phyloP scores from a whole-genome alignment of 2,113 vertebrate species.

The Ranitomeya imitator region DNA sequence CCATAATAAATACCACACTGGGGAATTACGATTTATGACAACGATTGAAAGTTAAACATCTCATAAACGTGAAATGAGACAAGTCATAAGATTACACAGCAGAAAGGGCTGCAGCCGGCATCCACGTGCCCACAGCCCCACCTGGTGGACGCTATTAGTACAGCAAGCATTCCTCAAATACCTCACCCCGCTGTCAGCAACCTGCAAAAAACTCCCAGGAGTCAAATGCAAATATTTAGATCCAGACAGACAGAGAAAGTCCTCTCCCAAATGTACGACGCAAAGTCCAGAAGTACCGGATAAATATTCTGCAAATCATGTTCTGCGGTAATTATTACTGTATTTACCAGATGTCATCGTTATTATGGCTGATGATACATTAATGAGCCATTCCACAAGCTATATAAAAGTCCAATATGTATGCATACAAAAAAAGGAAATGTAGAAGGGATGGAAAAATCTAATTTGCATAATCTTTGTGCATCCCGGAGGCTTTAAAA shows the following conservation, averaged over 20 bases:
- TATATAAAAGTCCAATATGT: neutral
- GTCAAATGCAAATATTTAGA: conserved; percentile 35
- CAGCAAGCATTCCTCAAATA: conserved; percentile 32
- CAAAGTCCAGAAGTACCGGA: conserved; percentile 12
- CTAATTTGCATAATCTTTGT: too few species aligned
- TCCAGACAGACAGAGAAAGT: conserved; percentile 23
- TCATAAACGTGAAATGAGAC: neutral
- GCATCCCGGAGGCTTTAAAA: too few species aligned
- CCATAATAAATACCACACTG: neutral
- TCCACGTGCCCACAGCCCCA: conserved; percentile 2
- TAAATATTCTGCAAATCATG: conserved; percentile 27
- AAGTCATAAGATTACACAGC: neutral
- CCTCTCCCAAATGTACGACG: conserved; percentile 6
- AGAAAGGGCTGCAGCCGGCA: neutral
- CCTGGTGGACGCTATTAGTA: conserved; percentile 34
- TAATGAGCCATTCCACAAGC: too few species aligned
- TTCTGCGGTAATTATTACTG: neutral
- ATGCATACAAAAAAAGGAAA: neutral
- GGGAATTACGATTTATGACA: neutral
- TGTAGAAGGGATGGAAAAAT: too few species aligned
- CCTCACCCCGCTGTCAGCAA: neutral
- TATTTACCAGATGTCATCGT: neutral
- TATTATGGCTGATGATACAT: neutral
- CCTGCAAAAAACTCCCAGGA: conserved; percentile 18
- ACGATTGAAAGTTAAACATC: neutral